Evolutionary conservation across 2,888 invertebrate genomes (phyloP).

Genomic region (Monoplex corrugatus): DNA sequence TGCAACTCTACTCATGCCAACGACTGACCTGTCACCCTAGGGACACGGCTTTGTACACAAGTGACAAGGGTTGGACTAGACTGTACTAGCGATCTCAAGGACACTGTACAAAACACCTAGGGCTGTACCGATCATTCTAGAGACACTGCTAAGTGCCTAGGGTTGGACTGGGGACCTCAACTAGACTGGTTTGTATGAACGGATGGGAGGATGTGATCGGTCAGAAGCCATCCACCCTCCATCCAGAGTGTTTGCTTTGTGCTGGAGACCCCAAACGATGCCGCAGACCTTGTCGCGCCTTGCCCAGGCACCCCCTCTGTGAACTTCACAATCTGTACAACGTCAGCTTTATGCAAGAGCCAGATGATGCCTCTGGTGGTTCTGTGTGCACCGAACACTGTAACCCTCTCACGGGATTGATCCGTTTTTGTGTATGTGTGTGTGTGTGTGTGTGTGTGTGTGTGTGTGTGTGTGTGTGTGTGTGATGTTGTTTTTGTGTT

Average conservation of each 20-base stretch:
- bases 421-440: background rate
- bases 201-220: background rate
- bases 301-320: background rate
- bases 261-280: background rate
- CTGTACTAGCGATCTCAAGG: too few relatives aligned
- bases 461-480: too few relatives aligned
- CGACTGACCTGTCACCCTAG: background rate
- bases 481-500: too few relatives aligned
- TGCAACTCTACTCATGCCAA: conserved; percentile 8
- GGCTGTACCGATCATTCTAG: too few relatives aligned
- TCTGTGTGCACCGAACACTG: background rate
- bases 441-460: too few relatives aligned
- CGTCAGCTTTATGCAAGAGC: conserved; percentile 10
- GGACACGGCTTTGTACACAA: background rate
- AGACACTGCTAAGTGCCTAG: background rate
- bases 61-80: background rate
- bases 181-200: background rate
- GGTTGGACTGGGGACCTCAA: background rate
- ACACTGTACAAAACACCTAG: too few relatives aligned
- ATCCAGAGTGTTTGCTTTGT: too few relatives aligned
- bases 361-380: background rate
- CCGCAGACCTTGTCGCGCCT: background rate
- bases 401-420: background rate
- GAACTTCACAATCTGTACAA: background rate
- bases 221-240: too few relatives aligned